Base-by-base conservation (phyloP, 2,113 vertebrate species). In the Apteryx owenii region DNA sequence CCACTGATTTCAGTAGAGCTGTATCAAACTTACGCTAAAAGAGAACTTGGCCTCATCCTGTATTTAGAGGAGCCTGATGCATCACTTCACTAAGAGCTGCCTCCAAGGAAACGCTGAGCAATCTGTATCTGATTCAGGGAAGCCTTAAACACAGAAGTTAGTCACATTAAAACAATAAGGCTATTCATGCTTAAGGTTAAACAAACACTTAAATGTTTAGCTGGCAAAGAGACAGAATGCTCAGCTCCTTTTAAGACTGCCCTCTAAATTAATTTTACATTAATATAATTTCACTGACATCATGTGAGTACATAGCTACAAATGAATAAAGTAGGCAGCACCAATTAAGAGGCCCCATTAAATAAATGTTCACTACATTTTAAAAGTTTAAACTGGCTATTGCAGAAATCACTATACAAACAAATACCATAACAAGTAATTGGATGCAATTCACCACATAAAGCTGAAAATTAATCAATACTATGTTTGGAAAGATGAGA, bases 41-140 rank as follows among this genome's bases (percentile, higher is more conserved):
- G 23, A 78, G 31, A 88, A 77, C 15, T 53, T 90, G 72, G 54
- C 40, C 21, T 29, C 70, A 23, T 48, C 15, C 56, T n/a, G 1
- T 26, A 51, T 62, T 81, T 60, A 61, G 31, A 90, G 56, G 51
- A 86, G 83, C 42, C 72, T 89, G 72, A 77, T 69, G 65, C 65
- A 85, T 21, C 76, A 23, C n/a, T 42, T 64, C 17, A 25, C 38
- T 64, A 22, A 85, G 62, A 66, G 60, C 58, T 83, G 58, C 90
- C 70, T 80, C 60, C 88, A 71, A 87, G 70, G 81, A 89, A 68
- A 72, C 85, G 89, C 92, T 91, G 66, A 87, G 70, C 81, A 66
- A 93, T 83, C 82, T 65, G 40, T 36, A 20, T 12, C 26, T 88
- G 79, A 62, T 31, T 60, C 42, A n/a, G 54, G 72, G 40, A 94